A percentile compares a stretch with the other conserved stretches of the same genome.
Evolutionary conservation across 2,113 vertebrate species (phyloP).

Genomic region (Pterocles gutturalis): DNA sequence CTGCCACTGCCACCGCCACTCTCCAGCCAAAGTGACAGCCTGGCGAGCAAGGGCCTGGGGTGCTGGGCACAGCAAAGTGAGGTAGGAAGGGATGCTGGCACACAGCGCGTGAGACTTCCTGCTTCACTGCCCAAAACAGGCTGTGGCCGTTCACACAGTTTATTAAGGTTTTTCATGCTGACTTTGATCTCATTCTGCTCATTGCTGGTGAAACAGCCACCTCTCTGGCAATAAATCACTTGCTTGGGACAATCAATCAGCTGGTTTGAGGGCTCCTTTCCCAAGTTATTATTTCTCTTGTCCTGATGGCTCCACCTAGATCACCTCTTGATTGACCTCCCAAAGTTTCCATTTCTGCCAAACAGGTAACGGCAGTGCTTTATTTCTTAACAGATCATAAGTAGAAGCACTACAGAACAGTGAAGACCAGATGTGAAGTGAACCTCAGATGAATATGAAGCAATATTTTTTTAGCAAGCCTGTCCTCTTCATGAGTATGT

Average conservation of each 20-base stretch:
- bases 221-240: background rate
- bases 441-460: background rate
- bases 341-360: background rate
- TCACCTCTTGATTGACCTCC: background rate
- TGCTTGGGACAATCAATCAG: background rate
- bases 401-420: background rate
- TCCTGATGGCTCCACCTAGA: background rate
- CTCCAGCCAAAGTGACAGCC: background rate
- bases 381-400: constrained; percentile 34
- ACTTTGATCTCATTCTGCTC: background rate
- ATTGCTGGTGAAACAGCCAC: accelerated
- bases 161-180: background rate
- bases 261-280: background rate
- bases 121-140: background rate
- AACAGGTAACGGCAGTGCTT: background rate
- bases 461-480: background rate
- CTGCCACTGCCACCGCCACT: background rate
- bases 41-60: background rate
- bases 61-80: background rate
- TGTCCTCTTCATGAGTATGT: background rate
- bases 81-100: background rate
- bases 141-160: accelerated
- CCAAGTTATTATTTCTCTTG: background rate
- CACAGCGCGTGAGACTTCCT: accelerated
- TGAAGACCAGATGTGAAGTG: constrained; percentile 27